A percentile compares a stretch with the other conserved stretches of the same genome.
phyloP scores from a whole-genome alignment of 2,113 vertebrate species.

The Tetrao urogallus region DNA sequence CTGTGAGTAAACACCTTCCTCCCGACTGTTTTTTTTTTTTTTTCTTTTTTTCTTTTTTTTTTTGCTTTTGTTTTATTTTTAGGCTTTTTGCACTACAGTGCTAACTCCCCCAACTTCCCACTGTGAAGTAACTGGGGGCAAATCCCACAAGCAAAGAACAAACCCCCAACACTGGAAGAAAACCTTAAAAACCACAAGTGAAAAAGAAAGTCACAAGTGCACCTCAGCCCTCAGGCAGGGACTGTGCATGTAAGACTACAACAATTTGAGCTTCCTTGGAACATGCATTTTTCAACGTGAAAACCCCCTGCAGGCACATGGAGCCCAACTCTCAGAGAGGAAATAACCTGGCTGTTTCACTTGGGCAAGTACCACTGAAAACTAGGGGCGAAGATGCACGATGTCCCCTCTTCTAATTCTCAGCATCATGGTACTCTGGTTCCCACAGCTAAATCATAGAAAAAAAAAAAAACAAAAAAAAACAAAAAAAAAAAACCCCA shows the following conservation, averaged over 20 bases:
- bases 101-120: neutral
- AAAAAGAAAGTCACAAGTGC: conserved; percentile 23
- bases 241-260: conserved; percentile 35
- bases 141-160: conserved; percentile 56
- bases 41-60: neutral
- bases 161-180: conserved; percentile 12
- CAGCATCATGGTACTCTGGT: conserved; percentile 37
- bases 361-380: conserved; percentile 48
- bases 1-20: conserved; percentile 35
- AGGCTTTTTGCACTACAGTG: neutral
- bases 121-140: neutral
- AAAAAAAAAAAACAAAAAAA: neutral
- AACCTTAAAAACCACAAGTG: conserved; percentile 18
- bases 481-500: neutral
- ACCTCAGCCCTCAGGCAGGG: neutral
- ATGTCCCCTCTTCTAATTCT: conserved; percentile 34
- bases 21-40: conserved; percentile 19
- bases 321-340: conserved; percentile 36
- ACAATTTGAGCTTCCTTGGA: conserved; percentile 21
- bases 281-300: conserved; percentile 56
- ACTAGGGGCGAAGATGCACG: conserved; percentile 40
- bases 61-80: neutral
- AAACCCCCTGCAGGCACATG: neutral
- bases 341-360: conserved; percentile 52
- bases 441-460: conserved; percentile 43